Evolutionary conservation across 2,888 invertebrate genomes (phyloP).

Genomic region (Limenitis camilla): DNA sequence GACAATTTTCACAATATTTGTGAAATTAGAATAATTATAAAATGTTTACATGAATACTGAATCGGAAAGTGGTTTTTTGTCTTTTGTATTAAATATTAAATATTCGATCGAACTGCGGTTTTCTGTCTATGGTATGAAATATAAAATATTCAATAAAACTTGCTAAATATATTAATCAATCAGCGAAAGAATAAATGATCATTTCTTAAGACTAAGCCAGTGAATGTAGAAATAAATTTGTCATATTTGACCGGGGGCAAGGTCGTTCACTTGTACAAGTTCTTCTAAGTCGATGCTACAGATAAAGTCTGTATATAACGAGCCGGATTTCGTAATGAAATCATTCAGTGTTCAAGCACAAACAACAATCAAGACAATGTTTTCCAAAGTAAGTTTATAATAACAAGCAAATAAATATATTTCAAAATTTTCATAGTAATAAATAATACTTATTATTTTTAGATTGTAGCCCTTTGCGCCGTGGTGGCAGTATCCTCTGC

Average conservation of each 20-base stretch:
- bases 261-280: conserved; percentile 17
- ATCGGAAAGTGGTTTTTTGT: too few relatives aligned
- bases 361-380: conserved; percentile 43
- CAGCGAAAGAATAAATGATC: neutral
- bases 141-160: neutral
- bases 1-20: too few relatives aligned
- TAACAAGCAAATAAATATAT: neutral
- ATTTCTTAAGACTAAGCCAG: conserved; percentile 10
- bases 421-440: neutral
- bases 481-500: conserved; percentile 35
- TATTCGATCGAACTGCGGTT: neutral
- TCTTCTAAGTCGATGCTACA: conserved; percentile 18
- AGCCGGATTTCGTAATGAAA: conserved; percentile 8
- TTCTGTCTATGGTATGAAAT: too few relatives aligned
- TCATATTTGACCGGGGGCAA: conserved; percentile 22
- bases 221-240: conserved; percentile 16
- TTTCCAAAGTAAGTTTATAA: conserved; percentile 45
- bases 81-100: too few relatives aligned
- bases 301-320: conserved; percentile 18
- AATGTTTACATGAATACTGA: too few relatives aligned
- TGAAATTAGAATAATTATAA: too few relatives aligned
- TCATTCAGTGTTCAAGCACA: conserved; percentile 35
- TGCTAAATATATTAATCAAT: neutral
- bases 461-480: conserved; percentile 33
- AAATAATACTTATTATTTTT: conserved; percentile 19